These are phyloP conservation scores for Drosophila nigricruria DNA, from an alignment of 2,888 invertebrate genomes.

Conservation along the genomic window DNA sequence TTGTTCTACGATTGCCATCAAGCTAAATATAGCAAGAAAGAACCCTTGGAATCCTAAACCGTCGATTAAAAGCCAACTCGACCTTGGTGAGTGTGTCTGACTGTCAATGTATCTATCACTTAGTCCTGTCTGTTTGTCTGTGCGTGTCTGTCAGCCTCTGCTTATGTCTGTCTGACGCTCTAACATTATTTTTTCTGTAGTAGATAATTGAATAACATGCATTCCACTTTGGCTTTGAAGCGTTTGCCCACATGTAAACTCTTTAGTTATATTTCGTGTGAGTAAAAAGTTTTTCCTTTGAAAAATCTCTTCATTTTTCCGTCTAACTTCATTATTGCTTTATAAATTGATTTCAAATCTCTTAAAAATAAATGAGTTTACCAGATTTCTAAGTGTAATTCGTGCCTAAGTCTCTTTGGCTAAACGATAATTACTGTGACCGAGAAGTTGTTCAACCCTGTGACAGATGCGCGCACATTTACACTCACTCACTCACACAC, in stretches of 20 bases:
- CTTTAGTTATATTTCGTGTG: neutral
- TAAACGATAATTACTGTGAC: conserved; percentile 43
- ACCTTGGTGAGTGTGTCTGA: neutral
- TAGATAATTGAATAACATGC: neutral
- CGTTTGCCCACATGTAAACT: neutral
- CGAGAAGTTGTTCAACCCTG: conserved; percentile 36
- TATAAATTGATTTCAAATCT: conserved; percentile 16
- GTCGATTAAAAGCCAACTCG: neutral
- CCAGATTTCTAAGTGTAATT: conserved; percentile 18
- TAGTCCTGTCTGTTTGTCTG: neutral
- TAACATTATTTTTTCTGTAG: neutral
- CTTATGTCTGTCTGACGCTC: neutral
- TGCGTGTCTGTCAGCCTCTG: neutral
- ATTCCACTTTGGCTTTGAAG: neutral
- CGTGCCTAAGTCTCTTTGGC: conserved; percentile 25
- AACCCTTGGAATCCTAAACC: neutral
- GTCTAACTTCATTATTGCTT: conserved; percentile 5
- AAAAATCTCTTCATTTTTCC: neutral
- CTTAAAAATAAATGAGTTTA: conserved; percentile 4
- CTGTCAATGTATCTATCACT: neutral
- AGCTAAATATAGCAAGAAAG: too few relatives aligned
- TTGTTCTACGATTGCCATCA: too few relatives aligned
- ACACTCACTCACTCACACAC: conserved; percentile 25
- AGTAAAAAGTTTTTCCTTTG: neutral
- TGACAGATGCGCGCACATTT: conserved; percentile 45